Evolutionary conservation across 1,140 invertebrate genomes (phyloP), one percentile per base, ranked within the genome.

Genomic region (Bilobella aurantiaca): DNA sequence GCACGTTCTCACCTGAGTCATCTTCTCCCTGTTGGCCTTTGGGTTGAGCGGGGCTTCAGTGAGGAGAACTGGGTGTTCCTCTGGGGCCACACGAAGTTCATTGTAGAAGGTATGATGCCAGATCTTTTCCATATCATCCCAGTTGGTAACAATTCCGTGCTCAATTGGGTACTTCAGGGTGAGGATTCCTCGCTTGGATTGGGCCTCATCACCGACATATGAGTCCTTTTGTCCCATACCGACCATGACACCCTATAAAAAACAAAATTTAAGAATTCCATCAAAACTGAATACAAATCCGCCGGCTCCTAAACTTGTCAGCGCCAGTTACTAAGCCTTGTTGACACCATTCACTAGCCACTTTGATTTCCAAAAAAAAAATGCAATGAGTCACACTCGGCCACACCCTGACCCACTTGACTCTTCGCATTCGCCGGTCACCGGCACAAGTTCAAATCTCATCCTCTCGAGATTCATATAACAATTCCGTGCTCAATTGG

Each of bases 141-240:
- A 85, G 77, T 85, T 84, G 67, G 82, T 84, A 68, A 84, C 80
- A 29, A 59, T 65, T 65, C 64, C 56, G 74, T 81, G 79, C 78
- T 93, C 90, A 81, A 93, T 91, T 71, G 91, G 93, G 81, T 93
- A 94, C 79, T 91, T 91, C 71, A 95, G 80, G 69, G 88, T 93
- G 72, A 93, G 85, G 81, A 93, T 93, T 82, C 88, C 88, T 83
- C 88, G 83, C 81, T 92, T 93, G 83, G 85, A 88, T 80, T 93
- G 88, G 72, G 92, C 92, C 80, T 95, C 91, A 80, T 95, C 91
- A 72, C 91, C 91, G 46, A 95, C 89, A 75, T 89, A 92, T 72
- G 76, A 83, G 80, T 90, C 88, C 77, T 93, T 94, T 79, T 94
- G 91, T 66, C 91, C 91, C 91, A 94, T 94, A 80, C 91, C 91